Percentiles rank a stretch among this genome's conserved stretches.
Conservation (phyloP, 2,888 invertebrate genomes). For the Yponomeuta malinellus region DNA sequence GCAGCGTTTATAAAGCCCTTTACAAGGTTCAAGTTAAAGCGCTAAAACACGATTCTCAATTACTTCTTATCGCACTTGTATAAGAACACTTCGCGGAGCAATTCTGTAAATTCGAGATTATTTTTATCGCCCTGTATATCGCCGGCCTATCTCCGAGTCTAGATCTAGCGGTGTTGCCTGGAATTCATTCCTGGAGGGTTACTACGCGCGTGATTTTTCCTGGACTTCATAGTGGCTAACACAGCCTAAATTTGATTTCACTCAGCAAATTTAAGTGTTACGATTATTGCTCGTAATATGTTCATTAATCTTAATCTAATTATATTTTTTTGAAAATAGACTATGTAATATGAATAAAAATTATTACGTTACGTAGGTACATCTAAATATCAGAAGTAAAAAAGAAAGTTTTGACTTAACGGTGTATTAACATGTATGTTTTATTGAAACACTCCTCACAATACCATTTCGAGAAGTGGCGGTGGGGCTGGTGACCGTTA, state of each 20-base stretch:
- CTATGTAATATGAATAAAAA: too few relatives aligned
- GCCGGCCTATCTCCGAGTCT: neutral
- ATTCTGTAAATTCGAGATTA: constrained; percentile 6
- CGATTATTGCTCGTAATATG: too few relatives aligned
- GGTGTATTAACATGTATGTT: too few relatives aligned
- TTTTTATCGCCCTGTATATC: constrained; percentile 6
- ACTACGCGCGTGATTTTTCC: neutral
- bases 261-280: neutral
- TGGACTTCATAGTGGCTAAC: neutral
- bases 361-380: too few relatives aligned
- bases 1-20: too few relatives aligned
- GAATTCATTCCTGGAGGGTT: neutral
- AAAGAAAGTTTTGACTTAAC: too few relatives aligned
- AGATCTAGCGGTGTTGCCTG: neutral
- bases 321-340: too few relatives aligned
- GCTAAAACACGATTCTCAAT: neutral
- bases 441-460: too few relatives aligned
- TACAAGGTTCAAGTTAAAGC: neutral
- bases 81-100: neutral
- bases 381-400: too few relatives aligned
- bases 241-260: neutral
- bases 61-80: neutral
- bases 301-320: too few relatives aligned
- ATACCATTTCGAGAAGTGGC: too few relatives aligned
- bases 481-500: too few relatives aligned